Percentiles rank a stretch among this genome's conserved stretches.
Evolutionary conservation across 2,797 vertebrate genomes (phyloP).

Genomic region (Iguana delicatissima): DNA sequence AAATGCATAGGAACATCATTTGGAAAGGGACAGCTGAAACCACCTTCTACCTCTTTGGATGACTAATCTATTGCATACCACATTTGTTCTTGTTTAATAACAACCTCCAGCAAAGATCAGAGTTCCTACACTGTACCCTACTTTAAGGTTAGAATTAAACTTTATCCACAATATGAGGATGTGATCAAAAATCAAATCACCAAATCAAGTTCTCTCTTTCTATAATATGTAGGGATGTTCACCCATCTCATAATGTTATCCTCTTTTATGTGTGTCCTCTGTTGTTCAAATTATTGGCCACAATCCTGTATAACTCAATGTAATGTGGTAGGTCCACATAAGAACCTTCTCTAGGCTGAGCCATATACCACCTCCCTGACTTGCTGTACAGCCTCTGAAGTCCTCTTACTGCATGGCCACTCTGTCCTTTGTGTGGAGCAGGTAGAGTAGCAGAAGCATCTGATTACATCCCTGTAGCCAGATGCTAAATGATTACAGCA

Average conservation of each 20-base stretch:
- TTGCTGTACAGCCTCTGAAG: too few relatives aligned
- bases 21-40: background rate
- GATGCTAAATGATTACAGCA: too few relatives aligned
- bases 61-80: background rate
- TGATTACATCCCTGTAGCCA: too few relatives aligned
- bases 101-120: background rate
- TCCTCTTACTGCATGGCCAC: too few relatives aligned
- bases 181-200: background rate
- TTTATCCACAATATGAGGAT: background rate
- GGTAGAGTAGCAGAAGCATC: too few relatives aligned
- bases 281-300: background rate
- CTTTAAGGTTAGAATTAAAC: background rate
- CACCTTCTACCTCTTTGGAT: background rate
- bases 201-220: background rate
- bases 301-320: too few relatives aligned
- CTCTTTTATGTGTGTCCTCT: background rate
- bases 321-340: too few relatives aligned
- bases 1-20: background rate
- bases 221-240: background rate
- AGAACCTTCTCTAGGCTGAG: too few relatives aligned
- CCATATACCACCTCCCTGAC: too few relatives aligned
- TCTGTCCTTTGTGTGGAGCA: too few relatives aligned
- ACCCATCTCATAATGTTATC: background rate
- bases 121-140: background rate
- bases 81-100: background rate